Base-by-base conservation (phyloP, 2,113 vertebrate species). In the Baryphthengus martii region DNA sequence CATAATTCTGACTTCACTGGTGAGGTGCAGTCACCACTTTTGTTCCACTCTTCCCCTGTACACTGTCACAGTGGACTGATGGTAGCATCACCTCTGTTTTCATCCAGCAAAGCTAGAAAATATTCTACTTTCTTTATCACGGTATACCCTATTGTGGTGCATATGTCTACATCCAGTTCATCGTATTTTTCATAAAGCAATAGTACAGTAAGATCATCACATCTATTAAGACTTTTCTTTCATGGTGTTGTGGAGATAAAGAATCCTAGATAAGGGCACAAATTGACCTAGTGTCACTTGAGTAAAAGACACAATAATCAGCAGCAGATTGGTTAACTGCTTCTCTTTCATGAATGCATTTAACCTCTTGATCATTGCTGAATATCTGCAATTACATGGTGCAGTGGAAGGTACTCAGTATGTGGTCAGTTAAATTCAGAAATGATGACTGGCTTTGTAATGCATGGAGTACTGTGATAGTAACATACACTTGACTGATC, bases 1-100 rank as follows among this genome's bases (percentile, higher is more conserved):
- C 70, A 39, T 72, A 52, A 15, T 56, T 71, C 11, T 78, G 24
- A 52, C 19, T 77, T 80, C 24, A 33, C 44, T 92, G 33, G 11
- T 14, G 15, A 81, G 52, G 45, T 0, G 0, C 0, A 3, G 11
- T 63, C 17, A 55, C 33, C 0, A 0, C 25, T 9, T 84, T 90
- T 71, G 14, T 83, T 95, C 17, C 14, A 9, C 8, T 66, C 15
- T 58, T 66, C 15, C 53, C 82, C 44, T 19, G 11, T 52, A 35
- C 2, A 2, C 25, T 86, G 42, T 53, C 50, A 53, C 39, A 63
- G 9, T 50, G 28, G 19, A n/a, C 42, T 61, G 20, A n/a, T 56
- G 17, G 21, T 47, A 83, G 19, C 26, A 56, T 71, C 15, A 65
- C 7, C 24, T 37, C 15, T 74, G 23, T 39, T 92, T 72, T 40